Evolutionary conservation across 1,140 invertebrate species (phyloP).

Genomic region (Ylistrum balloti): DNA sequence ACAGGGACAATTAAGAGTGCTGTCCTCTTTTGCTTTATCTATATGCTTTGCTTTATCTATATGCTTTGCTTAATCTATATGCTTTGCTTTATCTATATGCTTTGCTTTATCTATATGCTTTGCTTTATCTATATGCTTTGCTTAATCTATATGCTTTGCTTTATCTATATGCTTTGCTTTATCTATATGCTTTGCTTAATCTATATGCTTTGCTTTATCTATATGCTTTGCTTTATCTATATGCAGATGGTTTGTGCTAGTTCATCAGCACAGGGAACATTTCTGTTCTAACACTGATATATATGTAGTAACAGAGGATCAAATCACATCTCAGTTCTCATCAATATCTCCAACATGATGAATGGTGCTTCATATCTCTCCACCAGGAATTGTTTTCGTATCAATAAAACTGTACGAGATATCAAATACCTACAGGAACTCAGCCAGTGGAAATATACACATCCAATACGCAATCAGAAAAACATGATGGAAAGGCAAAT

Average conservation of each 20-base stretch:
- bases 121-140: background rate
- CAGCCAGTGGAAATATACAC: constrained; percentile 24
- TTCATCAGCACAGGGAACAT: background rate
- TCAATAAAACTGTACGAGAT: constrained; percentile 20
- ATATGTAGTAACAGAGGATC: background rate
- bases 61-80: background rate
- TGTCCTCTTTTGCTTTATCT: background rate
- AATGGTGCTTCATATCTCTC: background rate
- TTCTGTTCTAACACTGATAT: background rate
- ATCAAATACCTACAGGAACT: background rate
- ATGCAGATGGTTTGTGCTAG: background rate
- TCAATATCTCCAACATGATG: constrained; percentile 6
- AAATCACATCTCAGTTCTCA: background rate
- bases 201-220: too few relatives aligned
- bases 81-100: background rate
- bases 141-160: background rate
- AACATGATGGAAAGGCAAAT: constrained; percentile 7
- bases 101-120: background rate
- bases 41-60: background rate
- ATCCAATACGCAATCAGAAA: constrained; percentile 29
- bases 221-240: background rate
- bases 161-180: background rate
- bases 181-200: background rate
- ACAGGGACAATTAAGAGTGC: background rate
- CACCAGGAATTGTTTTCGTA: constrained; percentile 19